Base-by-base conservation (phyloP, 2,888 invertebrate species). In the Cosmia trapezina region DNA sequence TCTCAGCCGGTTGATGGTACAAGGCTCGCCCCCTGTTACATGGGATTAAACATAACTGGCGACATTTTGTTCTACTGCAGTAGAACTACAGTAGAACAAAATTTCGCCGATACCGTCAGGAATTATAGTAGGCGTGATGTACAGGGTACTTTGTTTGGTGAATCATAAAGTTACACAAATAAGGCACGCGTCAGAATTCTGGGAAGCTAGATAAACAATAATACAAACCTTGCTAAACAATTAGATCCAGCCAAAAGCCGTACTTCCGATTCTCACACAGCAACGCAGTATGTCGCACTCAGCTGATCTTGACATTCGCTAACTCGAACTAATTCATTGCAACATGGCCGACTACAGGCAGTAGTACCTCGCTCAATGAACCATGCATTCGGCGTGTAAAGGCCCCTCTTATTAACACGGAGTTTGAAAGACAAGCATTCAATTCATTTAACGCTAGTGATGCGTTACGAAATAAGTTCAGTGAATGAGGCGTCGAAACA, bases 381-480 rank as follows among this genome's bases (percentile, higher is more conserved):
- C 83, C 89, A 84, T 87, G 86, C 74, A 77, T 78, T 73, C 76
- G 73, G 76, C 83, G 84, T 1, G 53, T 47, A 91, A 89, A 91
- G 93, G 93, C 86, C 92, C 87, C 84, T 87, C 89, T 85, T 79
- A 91, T 95, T 95, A 95, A 90, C 95, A 85, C 75, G 69, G 70
- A 64, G 68, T 70, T 76, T 74, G 70, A 72, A 74, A 85, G 78
- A 80, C 80, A 80, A 68, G 70, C 79, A 64, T 83, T 75, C 72
- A 84, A 64, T 83, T 75, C 72, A 84, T 83, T 86, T 82, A 78
- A 57, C 70, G 73, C 74, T 64, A 87, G 74, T 78, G 82, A 81
- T 80, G 87, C 86, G 81, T 86, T 87, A 72, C 86, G 81, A 87
- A 86, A 86, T 78, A 19, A 53, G 57, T 70, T 68, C 70, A 75